Evolutionary conservation across 2,888 invertebrate genomes (phyloP), one percentile per base, ranked within the genome.

Genomic region (Andrena camellia): DNA sequence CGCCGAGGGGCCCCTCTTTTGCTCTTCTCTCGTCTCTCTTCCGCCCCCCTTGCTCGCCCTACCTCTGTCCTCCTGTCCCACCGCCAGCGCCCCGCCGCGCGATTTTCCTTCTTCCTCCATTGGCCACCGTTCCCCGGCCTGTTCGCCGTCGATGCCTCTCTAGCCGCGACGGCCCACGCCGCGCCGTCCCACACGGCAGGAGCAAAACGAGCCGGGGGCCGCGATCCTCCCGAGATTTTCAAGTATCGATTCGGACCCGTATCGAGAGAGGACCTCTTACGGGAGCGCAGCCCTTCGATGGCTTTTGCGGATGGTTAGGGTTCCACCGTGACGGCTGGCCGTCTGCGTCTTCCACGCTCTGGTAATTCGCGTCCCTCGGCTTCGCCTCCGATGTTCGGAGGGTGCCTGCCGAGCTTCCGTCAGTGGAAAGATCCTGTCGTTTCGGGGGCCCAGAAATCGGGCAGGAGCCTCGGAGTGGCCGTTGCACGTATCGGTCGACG

Each of bases 1-100:
- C 73, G 54, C 76, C 60, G 78, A 88, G 89, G 88, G 88, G 87
- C 90, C 86, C 90, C 89, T 84, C 84, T 83, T 85, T 71, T 81
- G 85, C 86, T 84, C 84, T 78, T 83, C 75, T 78, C 85, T 67
- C 71, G 31, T 54, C 80, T 62, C 72, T 74, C 73, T 73, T 78
- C 52, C 52, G 33, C 31, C 68, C 62, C 50, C 63, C 78, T 72
- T 83, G 72, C 42, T 64, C 64, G 26, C 73, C 79, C 78, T 80
- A 68, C 81, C 66, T 59, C 74, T 52, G 23, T 42, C 35, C 35
- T 26, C 68, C 50, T 33, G 52, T n/a, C 2, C 20, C 10, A 1
- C 20, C 20, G n/a, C 6, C 42, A n/a, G 73, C 78, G 31, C 26
- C 29, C 52, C 35, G 20, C 50, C 50, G 35, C 50, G 35, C n/a